Evolutionary conservation across 1,140 invertebrate species (phyloP).

Genomic region (Ceratina calcarata): DNA sequence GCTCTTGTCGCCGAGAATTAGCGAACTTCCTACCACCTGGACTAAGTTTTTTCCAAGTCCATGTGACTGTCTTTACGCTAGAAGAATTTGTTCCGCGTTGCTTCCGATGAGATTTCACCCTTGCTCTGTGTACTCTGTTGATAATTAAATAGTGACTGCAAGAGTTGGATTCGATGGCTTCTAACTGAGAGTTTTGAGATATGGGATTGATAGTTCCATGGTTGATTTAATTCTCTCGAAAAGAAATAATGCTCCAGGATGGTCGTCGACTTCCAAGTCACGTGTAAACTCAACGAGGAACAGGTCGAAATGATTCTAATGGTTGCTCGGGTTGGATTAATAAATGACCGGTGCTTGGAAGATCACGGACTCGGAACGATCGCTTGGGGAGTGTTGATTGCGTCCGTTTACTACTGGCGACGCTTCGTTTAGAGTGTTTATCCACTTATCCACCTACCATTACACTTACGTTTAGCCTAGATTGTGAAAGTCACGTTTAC

Average conservation of each 20-base stretch:
- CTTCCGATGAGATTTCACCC: background rate
- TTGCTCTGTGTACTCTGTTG: background rate
- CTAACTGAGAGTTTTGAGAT: background rate
- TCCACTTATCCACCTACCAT: background rate
- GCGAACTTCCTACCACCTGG: background rate
- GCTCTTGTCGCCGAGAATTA: slow-evolving; percentile 23
- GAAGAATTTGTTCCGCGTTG: background rate
- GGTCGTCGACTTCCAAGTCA: slow-evolving; percentile 10
- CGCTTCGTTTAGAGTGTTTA: background rate
- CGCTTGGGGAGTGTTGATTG: slow-evolving; percentile 13
- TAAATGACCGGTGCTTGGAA: slow-evolving; percentile 2
- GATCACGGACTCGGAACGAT: background rate
- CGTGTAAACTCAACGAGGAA: slow-evolving; percentile 22
- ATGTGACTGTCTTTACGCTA: background rate
- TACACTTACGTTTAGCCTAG: background rate
- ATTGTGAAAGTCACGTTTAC: no score
- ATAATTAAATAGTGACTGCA: background rate
- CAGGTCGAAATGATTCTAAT: slow-evolving; percentile 15
- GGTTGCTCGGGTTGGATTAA: background rate
- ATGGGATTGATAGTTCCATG: background rate
- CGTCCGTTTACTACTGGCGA: background rate
- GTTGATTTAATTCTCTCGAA: background rate
- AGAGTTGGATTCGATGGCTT: background rate
- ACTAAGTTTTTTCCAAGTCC: background rate
- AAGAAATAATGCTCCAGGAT: background rate